phyloP scores from a whole-genome alignment of 2,113 vertebrate species.

The Balaeniceps rex region DNA sequence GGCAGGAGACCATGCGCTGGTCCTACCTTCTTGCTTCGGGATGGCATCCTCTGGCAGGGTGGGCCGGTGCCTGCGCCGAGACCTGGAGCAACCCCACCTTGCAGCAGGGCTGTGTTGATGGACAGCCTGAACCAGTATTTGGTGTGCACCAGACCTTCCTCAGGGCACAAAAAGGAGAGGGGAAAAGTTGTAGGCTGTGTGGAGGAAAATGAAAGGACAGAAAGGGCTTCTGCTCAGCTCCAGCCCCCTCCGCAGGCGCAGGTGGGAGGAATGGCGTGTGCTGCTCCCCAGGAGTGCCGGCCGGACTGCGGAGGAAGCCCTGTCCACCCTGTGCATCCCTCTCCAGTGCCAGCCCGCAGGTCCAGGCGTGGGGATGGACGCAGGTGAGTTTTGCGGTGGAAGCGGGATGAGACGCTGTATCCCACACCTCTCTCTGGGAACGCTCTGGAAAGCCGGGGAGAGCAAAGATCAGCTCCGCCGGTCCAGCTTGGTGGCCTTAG shows the following conservation, averaged over 20 bases:
- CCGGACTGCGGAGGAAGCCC: not conserved
- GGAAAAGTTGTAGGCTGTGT: too few relatives aligned
- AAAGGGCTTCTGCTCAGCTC: not conserved
- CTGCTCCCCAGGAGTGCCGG: not conserved
- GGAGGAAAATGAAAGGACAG: not conserved
- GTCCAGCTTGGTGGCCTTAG: not conserved
- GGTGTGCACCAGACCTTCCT: not conserved
- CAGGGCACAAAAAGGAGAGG: not conserved
- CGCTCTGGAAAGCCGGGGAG: fast-evolving
- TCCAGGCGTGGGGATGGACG: fast-evolving
- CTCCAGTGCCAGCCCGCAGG: not conserved
- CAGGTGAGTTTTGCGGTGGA: not conserved
- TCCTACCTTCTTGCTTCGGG: not conserved
- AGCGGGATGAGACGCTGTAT: not conserved
- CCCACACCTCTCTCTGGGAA: not conserved
- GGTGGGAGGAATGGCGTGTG: not conserved
- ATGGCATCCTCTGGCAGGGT: not conserved
- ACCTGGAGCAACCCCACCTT: not conserved
- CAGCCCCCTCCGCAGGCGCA: too few relatives aligned
- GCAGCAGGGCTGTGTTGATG: not conserved
- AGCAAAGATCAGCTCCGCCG: not conserved
- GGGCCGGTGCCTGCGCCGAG: not conserved
- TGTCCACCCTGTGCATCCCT: not conserved
- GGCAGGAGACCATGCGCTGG: not conserved
- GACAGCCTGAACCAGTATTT: not conserved